Evolutionary conservation across 2,797 vertebrate genomes (phyloP).

Genomic region (Delichon dasypus): DNA sequence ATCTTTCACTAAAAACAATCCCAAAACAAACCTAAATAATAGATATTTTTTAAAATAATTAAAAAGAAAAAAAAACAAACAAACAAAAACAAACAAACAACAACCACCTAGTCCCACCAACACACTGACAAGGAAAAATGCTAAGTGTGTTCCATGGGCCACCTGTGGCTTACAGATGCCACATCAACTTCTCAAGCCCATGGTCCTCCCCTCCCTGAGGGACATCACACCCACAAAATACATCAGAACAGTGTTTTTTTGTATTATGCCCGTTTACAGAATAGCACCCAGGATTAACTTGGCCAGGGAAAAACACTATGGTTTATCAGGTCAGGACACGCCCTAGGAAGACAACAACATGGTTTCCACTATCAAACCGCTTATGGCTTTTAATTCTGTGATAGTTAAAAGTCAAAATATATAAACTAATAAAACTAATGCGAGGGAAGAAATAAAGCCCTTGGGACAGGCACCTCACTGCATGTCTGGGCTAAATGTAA

Average conservation of each 20-base stretch:
- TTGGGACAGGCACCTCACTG: not conserved
- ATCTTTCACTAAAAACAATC: not conserved
- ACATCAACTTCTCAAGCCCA: not conserved
- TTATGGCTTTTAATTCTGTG: not conserved
- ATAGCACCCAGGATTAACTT: not conserved
- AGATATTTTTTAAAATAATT: too few species aligned
- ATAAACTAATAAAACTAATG: not conserved
- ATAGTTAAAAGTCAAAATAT: not conserved
- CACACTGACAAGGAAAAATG: not conserved
- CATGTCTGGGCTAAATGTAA: not conserved
- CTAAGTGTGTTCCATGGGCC: not conserved
- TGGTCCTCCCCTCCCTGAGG: not conserved
- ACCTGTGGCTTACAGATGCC: not conserved
- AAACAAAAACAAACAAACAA: not conserved
- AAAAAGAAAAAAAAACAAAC: too few species aligned
- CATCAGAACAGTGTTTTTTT: not conserved
- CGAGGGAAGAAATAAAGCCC: not conserved
- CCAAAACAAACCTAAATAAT: not conserved
- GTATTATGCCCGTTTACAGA: not conserved
- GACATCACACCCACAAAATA: not conserved
- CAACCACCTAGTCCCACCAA: fast-evolving
- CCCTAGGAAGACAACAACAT: not conserved
- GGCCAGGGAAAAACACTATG: not conserved
- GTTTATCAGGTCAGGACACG: not conserved
- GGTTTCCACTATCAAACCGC: not conserved